phyloP scores from a whole-genome alignment of 2,797 vertebrate species.

The Gallinago nigripennis region DNA sequence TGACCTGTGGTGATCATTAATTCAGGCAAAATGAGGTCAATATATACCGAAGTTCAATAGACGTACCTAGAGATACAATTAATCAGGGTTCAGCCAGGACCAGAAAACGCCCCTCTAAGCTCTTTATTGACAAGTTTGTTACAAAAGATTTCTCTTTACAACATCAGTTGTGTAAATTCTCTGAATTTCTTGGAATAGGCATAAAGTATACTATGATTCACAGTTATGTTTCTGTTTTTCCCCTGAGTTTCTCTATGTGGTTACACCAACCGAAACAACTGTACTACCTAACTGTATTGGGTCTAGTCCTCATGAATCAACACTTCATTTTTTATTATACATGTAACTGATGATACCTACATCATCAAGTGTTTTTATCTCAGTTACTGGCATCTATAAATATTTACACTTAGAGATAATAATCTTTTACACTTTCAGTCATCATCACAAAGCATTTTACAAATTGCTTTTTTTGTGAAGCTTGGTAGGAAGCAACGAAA shows the following conservation, averaged over 20 bases:
- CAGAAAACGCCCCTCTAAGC: not conserved
- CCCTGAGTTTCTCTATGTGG: not conserved
- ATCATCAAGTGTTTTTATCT: not conserved
- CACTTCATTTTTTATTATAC: not conserved
- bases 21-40: conserved; percentile 42
- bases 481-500: not conserved
- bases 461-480: conserved; percentile 26
- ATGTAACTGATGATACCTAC: not conserved
- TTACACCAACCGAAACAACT: not conserved
- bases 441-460: conserved; percentile 17
- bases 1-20: conserved; percentile 5
- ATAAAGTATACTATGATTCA: not conserved
- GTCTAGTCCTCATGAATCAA: not conserved
- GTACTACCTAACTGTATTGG: not conserved
- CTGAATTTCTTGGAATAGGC: not conserved
- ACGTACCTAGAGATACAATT: conserved; percentile 27
- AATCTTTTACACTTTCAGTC: conserved; percentile 15
- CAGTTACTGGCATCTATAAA: not conserved
- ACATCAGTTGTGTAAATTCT: not conserved
- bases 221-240: not conserved
- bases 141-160: conserved; percentile 1
- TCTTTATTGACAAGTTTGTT: not conserved
- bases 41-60: conserved; percentile 12
- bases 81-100: not conserved
- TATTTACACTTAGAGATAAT: not conserved